Percentiles rank a stretch among this genome's conserved stretches.
Evolutionary conservation across 2,113 vertebrate genomes (phyloP).

Genomic region (Bos indicus): DNA sequence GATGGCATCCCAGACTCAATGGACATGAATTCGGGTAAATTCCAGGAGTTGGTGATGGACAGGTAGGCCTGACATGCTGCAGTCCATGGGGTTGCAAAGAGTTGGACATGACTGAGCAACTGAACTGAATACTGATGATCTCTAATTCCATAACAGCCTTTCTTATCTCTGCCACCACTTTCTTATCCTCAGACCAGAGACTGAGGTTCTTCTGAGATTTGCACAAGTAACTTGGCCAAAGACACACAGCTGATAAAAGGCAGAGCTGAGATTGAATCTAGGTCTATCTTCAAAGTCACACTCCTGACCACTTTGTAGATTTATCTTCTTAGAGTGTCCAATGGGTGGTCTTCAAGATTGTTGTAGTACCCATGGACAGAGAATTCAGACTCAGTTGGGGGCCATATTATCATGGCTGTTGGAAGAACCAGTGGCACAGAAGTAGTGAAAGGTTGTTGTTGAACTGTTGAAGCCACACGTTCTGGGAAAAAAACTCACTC

Average conservation of each 20-base stretch:
- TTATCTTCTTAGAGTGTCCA: not conserved
- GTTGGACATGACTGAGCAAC: no score
- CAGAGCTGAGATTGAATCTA: not conserved
- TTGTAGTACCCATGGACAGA: not conserved
- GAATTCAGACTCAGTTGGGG: not conserved
- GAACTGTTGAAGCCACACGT: not conserved
- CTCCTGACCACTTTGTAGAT: not conserved
- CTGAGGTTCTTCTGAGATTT: not conserved
- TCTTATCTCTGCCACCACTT: not conserved
- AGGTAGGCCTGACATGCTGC: no score
- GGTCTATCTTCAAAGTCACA: not conserved
- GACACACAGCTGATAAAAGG: not conserved
- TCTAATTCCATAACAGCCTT: not conserved
- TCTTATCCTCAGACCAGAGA: not conserved
- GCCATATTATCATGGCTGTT: not conserved
- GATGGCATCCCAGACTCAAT: no score
- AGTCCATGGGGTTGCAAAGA: no score
- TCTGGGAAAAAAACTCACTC: not conserved
- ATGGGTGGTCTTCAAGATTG: not conserved
- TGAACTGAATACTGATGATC: no score
- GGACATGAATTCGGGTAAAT: no score
- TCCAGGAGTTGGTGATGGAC: no score
- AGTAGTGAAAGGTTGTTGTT: not conserved
- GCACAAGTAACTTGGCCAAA: not conserved
- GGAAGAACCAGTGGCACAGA: not conserved